phyloP scores from a whole-genome alignment of 2,888 invertebrate genomes.

The Microplitis deprimator region DNA sequence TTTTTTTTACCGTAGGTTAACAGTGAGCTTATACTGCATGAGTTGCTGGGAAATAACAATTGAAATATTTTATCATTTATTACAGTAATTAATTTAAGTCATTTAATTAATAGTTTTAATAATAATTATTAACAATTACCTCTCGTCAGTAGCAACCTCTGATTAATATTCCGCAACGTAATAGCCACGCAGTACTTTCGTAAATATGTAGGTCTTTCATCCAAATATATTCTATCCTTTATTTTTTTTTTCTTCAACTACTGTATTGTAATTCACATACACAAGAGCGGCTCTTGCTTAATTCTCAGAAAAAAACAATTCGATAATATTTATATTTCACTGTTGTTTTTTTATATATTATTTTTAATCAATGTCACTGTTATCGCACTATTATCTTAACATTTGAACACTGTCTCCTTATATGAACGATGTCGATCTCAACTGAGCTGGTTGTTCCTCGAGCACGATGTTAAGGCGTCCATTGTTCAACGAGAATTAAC shows the following conservation, averaged over 20 bases:
- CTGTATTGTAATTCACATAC: background rate
- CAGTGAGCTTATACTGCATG: background rate
- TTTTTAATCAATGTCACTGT: background rate
- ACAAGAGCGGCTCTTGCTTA: background rate
- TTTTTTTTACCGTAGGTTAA: slow-evolving; percentile 33
- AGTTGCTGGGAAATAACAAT: background rate
- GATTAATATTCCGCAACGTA: background rate
- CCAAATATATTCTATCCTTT: background rate
- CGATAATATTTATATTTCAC: background rate
- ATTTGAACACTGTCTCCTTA: background rate
- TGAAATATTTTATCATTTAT: background rate
- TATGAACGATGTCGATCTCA: background rate
- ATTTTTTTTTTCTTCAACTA: background rate
- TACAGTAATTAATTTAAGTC: too few relatives aligned
- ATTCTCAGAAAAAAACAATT: background rate
- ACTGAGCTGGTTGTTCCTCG: background rate
- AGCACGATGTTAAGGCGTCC: slow-evolving; percentile 1
- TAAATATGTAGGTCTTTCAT: slow-evolving; percentile 1
- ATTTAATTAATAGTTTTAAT: background rate
- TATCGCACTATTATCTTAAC: background rate
- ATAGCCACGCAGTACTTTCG: background rate
- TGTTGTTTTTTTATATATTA: background rate
- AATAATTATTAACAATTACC: background rate
- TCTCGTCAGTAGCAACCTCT: background rate
- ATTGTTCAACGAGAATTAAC: slow-evolving; percentile 4